Evolutionary conservation across 2,797 vertebrate genomes (phyloP), one percentile per base, ranked within the genome.

Genomic region (Acanthurus tractus): DNA sequence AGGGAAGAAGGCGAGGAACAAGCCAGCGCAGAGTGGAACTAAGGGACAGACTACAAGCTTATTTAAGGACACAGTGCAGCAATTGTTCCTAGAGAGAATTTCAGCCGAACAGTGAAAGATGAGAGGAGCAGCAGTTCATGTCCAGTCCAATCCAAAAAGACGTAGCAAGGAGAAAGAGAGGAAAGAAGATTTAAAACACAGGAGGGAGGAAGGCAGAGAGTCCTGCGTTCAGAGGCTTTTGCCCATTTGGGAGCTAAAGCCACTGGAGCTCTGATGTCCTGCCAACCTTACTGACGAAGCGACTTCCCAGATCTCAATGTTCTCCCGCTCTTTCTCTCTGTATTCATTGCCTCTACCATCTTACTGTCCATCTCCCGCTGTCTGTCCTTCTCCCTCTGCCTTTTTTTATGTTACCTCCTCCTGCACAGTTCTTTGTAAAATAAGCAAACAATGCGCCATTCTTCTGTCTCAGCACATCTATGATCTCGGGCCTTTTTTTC

Each of bases 261-360:
- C 81, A 59, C 72, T 29, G 69, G 77, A 78, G 73, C 68, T 71
- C 65, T 81, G 83, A 34, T 70, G 58, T 70, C 50, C 75, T 67
- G 79, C 70, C 82, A 80, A 66, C 63, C 54, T 70, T 78, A 72
- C 78, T 85, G 73, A 79, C 63, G 63, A 79, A 83, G 49, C 74
- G 15, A 76, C 68, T 79, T 38, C 45, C 48, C 38, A 29, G 75
- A 83, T 80, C 76, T 68, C 61, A 70, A 22, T 74, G 74, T 84
- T 76, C 76, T 70, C 49, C 67, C 34, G 36, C 22, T 66, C 42
- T 59, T n/a, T 38, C 15, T 46, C 11, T 53, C 10, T 55, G 20
- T 25, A 42, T 75, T 44, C 18, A 8, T 49, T 9, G 2, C 13
- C 45, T 46, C 22, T 45, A 6, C 6, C 53, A 57, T 78, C 63